Base-by-base conservation (phyloP, 2,888 invertebrate genomes). In the Brachypterus glaber region DNA sequence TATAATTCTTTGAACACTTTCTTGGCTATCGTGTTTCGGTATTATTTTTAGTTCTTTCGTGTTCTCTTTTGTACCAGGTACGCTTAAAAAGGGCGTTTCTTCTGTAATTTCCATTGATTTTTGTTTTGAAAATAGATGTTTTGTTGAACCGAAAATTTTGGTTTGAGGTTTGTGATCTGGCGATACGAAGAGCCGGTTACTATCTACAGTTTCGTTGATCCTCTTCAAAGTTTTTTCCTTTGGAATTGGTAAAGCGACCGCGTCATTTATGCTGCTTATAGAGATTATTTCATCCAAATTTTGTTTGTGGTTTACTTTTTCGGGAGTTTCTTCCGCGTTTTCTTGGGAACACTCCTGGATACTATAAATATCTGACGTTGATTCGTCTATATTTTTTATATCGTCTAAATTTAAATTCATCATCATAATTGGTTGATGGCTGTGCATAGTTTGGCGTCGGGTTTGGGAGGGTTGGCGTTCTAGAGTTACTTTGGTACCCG, bases 1-100 rank as follows among this genome's bases (percentile, higher is more conserved):
- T 50, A 76, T 76, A 37, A 76, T 74, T 57, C 74, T 71, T 54
- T 76, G 70, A 46, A 76, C 74, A 47, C 72, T 74, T 47, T 76
- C 66, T 44, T 63, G 61, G 17, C 63, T 63, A 44, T 64, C 63
- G 49, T 63, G 56, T 42, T 59, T 58, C 2, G 54, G 54, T 12
- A 58, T 47, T 45, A 51, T 52, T 15, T 33, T 34, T n/a, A n/a
- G n/a, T n/a, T n/a, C 15, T 36, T 32, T 30, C 37, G 39, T 29
- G 5, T 18, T 21, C 25, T 25, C 35, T 32, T 31, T n/a, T n/a
- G n/a, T n/a, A n/a, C n/a, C n/a, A n/a, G n/a, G n/a, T n/a, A n/a
- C 16, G 24, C 35, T 33, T 31, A 73, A 53, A 49, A 72, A 62
- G 30, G 71, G 68, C 21, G 63, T 70, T 49, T 73, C 73, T 49